phyloP scores from a whole-genome alignment of 2,797 vertebrate species.

The Liasis olivaceus region DNA sequence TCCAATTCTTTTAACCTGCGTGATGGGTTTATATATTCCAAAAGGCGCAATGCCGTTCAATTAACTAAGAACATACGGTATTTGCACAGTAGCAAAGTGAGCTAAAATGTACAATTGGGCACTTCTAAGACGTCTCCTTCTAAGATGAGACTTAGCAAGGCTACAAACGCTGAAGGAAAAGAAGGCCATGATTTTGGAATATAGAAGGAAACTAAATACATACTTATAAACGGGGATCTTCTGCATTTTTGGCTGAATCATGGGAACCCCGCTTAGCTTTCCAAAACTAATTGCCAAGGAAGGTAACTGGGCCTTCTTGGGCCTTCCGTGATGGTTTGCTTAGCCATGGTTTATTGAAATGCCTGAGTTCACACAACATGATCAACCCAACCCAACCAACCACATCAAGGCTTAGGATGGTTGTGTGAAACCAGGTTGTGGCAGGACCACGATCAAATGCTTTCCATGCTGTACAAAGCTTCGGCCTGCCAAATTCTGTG shows the following conservation, averaged over 20 bases:
- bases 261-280: neutral
- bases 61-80: neutral
- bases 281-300: neutral
- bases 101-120: neutral
- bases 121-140: neutral
- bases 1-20: no score
- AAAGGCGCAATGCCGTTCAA: no score
- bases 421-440: neutral
- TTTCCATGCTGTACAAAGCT: neutral
- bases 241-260: neutral
- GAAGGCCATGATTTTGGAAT: neutral
- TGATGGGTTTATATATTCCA: no score
- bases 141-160: neutral
- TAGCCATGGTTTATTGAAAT: neutral
- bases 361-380: neutral
- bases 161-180: neutral
- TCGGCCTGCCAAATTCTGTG: neutral
- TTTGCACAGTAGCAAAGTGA: neutral
- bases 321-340: neutral
- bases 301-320: neutral
- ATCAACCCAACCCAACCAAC: neutral
- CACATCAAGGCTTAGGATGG: neutral
- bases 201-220: neutral
- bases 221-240: neutral
- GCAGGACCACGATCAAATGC: neutral